Evolutionary conservation across 1,140 invertebrate genomes (phyloP), one percentile per base, ranked within the genome.

Genomic region (Aleiodes sp.): DNA sequence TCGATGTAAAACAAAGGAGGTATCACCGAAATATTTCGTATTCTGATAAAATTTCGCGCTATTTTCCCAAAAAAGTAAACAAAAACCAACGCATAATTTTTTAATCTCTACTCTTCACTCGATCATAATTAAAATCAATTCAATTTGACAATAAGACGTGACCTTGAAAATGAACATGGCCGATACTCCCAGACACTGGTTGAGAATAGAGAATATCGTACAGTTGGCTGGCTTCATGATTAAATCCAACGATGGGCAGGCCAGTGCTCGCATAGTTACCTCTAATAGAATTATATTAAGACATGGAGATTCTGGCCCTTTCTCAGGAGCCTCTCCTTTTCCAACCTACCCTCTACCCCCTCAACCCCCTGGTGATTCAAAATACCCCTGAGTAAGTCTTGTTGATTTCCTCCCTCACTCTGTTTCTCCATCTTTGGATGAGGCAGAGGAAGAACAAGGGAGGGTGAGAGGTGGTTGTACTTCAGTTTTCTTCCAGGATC

Each of bases 281-380:
- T 82, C 80, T 85, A 85, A 85, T 85, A 84, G 82, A 86, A 86
- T 86, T 85, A 85, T 82, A 84, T 79, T 78, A 83, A 85, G 82
- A 85, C 80, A 77, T 76, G 75, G 76, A 73, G 65, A 71, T 70
- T 65, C 65, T 65, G 33, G 41, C 52, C 41, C 43, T 21, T 31
- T 68, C 62, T 65, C 60, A 7, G 46, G 46, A 52, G 46, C 19
- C 46, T 24, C 46, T n/a, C n/a, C n/a, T n/a, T n/a, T n/a, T n/a
- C n/a, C n/a, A n/a, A n/a, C n/a, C n/a, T 52, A 21, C 21, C 12
- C 31, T 21, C 46, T 21, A 52, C 46, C 52, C 8, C 65, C 37
- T 61, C 70, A 70, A 60, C 61, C 39, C 62, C 65, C 29, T 33
- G 61, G 46, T 61, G 46, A 59, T 70, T 71, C 72, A 61, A 52